Base-by-base conservation (phyloP, 2,888 invertebrate species). In the Sarcophaga caerulescens region DNA sequence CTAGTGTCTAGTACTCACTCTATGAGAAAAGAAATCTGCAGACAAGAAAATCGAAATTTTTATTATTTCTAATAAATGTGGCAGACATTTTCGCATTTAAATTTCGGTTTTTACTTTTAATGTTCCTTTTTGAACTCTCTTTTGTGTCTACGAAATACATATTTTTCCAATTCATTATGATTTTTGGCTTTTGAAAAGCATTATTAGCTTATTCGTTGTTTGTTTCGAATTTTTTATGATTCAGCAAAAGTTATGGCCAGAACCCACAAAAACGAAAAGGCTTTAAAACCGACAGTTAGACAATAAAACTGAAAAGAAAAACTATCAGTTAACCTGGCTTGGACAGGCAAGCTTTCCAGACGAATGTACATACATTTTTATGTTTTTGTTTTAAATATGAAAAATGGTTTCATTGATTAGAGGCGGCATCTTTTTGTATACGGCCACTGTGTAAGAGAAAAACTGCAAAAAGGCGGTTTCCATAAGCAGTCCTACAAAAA, bases 371-470 rank as follows among this genome's bases (percentile, higher is more conserved):
- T 52, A 12, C 52, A 14, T 52, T 52, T 52, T 12, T 2, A 14
- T 52, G 14, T 47, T 52, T 52, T 35, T 35, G 35, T 35, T 35
- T 35, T 35, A 66, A 47, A 19, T 69, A 78, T 60, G 45, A 75
- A 52, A 81, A 81, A 84, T 76, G 25, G 44, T 85, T 81, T 62
- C 81, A 62, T 71, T 82, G 79, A 82, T 85, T 82, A 76, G 60
- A 63, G 82, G 79, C 79, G 79, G 79, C 75, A 25, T 45, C 68
- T 47, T 62, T 85, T 65, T 62, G 19, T 52, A 17, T 52, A n/a
- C 44, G 25, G 25, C 57, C 57, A 52, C n/a, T 70, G 19, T 1
- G 5, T 14, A 52, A 52, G 66, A 44, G 19, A 44, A 19, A 19
- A 77, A 68, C 65, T 23, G 35, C 19, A 23, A 66, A 71, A 82